Evolutionary conservation across 2,888 invertebrate species (phyloP), one percentile per base, ranked within the genome.

Genomic region (Scotopteryx bipunctaria): DNA sequence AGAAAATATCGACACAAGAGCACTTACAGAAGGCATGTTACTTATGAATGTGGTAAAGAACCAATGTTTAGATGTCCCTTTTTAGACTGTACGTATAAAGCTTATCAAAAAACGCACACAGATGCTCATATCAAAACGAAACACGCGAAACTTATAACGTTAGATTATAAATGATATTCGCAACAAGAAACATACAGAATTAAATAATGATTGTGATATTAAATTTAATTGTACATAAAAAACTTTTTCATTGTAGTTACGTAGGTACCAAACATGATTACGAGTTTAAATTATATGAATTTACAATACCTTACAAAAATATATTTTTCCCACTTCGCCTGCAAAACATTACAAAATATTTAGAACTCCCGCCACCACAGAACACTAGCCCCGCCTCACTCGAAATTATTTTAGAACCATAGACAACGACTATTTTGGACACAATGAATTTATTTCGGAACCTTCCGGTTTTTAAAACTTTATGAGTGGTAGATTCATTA

Each of bases 1-100:
- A 92, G 94, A 76, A 93, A 93, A 66, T 95, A 95, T 81, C 93
- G 94, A 61, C 94, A 94, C 84, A 94, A 94, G 81, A 94, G 93
- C 65, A 94, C 94, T 15, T 92, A 95, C 67, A 91, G 93, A 71
- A 92, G 95, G 67, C 95, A 95, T 73, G 83, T 93, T 42, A 93
- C 93, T 31, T 92, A 92, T 63, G 93, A 94, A 69, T 94, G 94
- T 66, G 93, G 93, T 1, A 89, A 92, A 73, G 93, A 93, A 64
- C 90, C 90, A 1, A 91, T 89, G 90, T 90, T 89, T 59, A 74
- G 86, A 44, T 90, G 91, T 66, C 91, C 90, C 2, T 89, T 86
- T 64, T 64, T 87, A 60, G 88, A 89, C 61, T 91, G 90, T 68
- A 82, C 82, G 0, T 91, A 90, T 63, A 90, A 90, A 72, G 90